A percentile compares a stretch with the other conserved stretches of the same genome.
These are phyloP conservation scores for Neuroscelio doddi DNA, from an alignment of 2,888 invertebrate genomes.

Conservation along the genomic window DNA sequence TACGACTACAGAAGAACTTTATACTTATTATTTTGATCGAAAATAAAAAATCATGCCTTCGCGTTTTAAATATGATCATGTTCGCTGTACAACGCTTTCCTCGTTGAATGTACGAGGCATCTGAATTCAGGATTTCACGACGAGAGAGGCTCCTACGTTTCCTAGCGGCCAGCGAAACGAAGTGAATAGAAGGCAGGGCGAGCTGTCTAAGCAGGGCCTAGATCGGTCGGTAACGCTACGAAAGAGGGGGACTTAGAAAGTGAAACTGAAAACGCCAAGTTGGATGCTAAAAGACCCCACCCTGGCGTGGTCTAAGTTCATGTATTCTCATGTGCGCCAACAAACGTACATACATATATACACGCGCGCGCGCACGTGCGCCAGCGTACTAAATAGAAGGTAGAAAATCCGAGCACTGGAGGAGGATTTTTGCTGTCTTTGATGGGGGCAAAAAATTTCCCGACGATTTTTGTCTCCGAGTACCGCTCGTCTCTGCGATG, in stretches of 20 bases:
- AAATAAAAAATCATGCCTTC: no score
- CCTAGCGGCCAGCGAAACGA: slow-evolving; percentile 36
- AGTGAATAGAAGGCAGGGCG: slow-evolving; percentile 51
- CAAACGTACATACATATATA: no score
- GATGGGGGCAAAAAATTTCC: slow-evolving; percentile 21
- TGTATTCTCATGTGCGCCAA: slow-evolving; percentile 18
- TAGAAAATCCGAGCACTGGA: slow-evolving; percentile 32
- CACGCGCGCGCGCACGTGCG: slow-evolving; percentile 7
- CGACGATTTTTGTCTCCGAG: slow-evolving; percentile 45
- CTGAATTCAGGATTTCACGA: no score
- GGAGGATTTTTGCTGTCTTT: slow-evolving; percentile 6
- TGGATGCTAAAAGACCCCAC: slow-evolving; percentile 69
- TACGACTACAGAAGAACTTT: no score
- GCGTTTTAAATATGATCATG: no score
- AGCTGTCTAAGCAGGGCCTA: slow-evolving; percentile 49
- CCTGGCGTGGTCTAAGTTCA: slow-evolving; percentile 66
- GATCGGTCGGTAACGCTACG: slow-evolving; percentile 36
- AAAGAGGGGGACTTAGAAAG: slow-evolving; percentile 67
- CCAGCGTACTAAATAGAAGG: slow-evolving; percentile 32
- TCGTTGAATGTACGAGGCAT: no score
- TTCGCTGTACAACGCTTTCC: no score
- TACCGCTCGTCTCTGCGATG: slow-evolving; percentile 37
- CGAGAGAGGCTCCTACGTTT: slow-evolving; percentile 17
- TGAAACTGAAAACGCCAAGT: slow-evolving; percentile 71
- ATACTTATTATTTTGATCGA: no score